A percentile compares a stretch with the other conserved stretches of the same genome.
Evolutionary conservation across 1,140 invertebrate genomes (phyloP).

Genomic region (Philotrypesis tridentata): DNA sequence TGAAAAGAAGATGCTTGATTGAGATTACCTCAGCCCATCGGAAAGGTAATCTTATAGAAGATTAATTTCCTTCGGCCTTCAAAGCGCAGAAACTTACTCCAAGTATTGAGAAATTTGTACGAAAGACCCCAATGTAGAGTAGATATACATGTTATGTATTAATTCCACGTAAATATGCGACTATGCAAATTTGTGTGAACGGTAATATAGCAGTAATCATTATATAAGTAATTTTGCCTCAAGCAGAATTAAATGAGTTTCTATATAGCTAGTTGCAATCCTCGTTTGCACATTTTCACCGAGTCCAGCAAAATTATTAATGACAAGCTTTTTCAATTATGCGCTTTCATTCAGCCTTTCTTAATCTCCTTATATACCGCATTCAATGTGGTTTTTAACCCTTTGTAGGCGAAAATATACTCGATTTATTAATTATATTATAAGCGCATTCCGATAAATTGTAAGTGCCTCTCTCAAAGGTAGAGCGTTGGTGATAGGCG

Average conservation of each 20-base stretch:
- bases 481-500: no score
- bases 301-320: conserved; percentile 73
- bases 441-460: conserved; percentile 69
- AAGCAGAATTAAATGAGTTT: conserved; percentile 38
- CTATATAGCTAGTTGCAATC: conserved; percentile 47
- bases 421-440: conserved; percentile 72
- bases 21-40: not conserved
- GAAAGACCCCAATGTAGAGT: not conserved
- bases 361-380: conserved; percentile 48
- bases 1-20: not conserved
- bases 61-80: conserved; percentile 30
- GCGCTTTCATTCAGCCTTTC: conserved; percentile 48
- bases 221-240: conserved; percentile 34
- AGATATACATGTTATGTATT: not conserved
- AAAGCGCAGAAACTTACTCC: conserved; percentile 1
- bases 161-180: not conserved
- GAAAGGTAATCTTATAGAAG: conserved; percentile 21
- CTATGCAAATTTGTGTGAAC: not conserved
- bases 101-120: not conserved
- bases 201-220: not conserved
- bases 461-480: conserved; percentile 66
- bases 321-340: conserved; percentile 72
- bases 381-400: conserved; percentile 55
- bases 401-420: conserved; percentile 73
- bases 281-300: conserved; percentile 67